phyloP scores from a whole-genome alignment of 2,888 invertebrate genomes.

The Clanis bilineata region DNA sequence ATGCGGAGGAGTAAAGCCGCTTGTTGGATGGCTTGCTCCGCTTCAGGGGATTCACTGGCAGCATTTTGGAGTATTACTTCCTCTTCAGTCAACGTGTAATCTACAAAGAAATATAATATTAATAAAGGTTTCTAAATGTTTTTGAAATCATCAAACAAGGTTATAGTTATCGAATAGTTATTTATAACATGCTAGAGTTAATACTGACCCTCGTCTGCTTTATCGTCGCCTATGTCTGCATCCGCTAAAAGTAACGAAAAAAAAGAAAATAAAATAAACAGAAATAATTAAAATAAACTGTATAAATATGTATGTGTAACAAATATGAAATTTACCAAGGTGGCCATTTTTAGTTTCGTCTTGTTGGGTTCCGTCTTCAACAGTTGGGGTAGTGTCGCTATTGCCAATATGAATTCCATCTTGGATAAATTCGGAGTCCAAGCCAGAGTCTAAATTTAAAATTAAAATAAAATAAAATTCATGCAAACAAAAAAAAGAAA shows the following conservation, averaged over 20 bases:
- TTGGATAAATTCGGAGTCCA: slow-evolving; percentile 85
- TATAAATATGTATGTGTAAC: slow-evolving; percentile 21
- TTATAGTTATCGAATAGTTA: not conserved
- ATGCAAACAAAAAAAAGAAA: slow-evolving; percentile 37
- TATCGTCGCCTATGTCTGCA: slow-evolving; percentile 70
- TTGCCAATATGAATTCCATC: slow-evolving; percentile 74
- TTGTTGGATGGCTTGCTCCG: slow-evolving; percentile 87
- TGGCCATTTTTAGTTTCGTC: slow-evolving; percentile 78
- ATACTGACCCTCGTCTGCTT: slow-evolving; percentile 72
- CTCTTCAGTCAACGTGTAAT: slow-evolving; percentile 94
- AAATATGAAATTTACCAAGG: slow-evolving; percentile 72
- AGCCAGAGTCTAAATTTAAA: slow-evolving; percentile 81
- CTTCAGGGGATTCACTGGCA: slow-evolving; percentile 89
- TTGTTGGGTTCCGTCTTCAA: slow-evolving; percentile 71
- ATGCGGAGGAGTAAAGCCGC: slow-evolving; percentile 92
- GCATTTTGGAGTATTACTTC: slow-evolving; percentile 94
- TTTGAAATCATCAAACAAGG: not conserved
- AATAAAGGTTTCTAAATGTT: not conserved
- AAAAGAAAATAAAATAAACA: slow-evolving; percentile 43
- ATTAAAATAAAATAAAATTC: slow-evolving; percentile 42
- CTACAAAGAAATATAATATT: slow-evolving; percentile 64
- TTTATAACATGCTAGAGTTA: not conserved
- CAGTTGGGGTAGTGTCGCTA: slow-evolving; percentile 69
- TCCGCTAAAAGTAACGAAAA: slow-evolving; percentile 59
- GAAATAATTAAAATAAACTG: slow-evolving; percentile 29